Evolutionary conservation across 2,888 invertebrate genomes (phyloP).

Genomic region (Lasioglossum malachurum): DNA sequence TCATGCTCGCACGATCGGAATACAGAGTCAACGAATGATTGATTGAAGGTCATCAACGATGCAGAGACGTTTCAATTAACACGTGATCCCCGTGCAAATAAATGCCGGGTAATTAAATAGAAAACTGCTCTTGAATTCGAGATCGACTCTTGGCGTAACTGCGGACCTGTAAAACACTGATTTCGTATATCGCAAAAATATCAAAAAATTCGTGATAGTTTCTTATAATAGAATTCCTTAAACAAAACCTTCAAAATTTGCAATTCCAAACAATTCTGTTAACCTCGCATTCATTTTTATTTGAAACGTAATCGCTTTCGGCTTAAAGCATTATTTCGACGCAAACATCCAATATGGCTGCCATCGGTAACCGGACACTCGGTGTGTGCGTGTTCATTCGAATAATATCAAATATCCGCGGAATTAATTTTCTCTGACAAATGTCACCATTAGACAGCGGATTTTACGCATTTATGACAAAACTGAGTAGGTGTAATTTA

Average conservation of each 20-base stretch:
- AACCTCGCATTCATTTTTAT: neutral
- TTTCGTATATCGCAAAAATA: neutral
- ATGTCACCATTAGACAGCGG: neutral
- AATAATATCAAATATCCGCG: neutral
- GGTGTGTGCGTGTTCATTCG: neutral
- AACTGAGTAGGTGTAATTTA: no score
- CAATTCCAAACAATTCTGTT: neutral
- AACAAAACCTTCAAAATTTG: neutral
- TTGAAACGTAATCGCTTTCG: neutral
- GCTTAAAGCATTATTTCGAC: neutral
- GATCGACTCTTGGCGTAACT: neutral
- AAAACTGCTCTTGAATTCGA: neutral
- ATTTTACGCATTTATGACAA: no score
- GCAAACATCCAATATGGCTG: neutral
- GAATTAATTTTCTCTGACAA: neutral
- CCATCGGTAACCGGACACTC: neutral
- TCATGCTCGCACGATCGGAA: neutral
- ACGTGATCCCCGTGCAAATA: slow-evolving; percentile 11
- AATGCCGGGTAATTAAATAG: slow-evolving; percentile 15
- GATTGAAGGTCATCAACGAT: slow-evolving; percentile 1
- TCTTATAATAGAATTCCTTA: neutral
- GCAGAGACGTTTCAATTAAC: slow-evolving; percentile 12
- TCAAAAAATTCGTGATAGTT: neutral
- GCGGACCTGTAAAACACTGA: neutral
- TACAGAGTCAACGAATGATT: neutral